These are phyloP conservation scores for Stegodyphus dumicola DNA, from an alignment of 1,140 invertebrate species.

Conservation along the genomic window DNA sequence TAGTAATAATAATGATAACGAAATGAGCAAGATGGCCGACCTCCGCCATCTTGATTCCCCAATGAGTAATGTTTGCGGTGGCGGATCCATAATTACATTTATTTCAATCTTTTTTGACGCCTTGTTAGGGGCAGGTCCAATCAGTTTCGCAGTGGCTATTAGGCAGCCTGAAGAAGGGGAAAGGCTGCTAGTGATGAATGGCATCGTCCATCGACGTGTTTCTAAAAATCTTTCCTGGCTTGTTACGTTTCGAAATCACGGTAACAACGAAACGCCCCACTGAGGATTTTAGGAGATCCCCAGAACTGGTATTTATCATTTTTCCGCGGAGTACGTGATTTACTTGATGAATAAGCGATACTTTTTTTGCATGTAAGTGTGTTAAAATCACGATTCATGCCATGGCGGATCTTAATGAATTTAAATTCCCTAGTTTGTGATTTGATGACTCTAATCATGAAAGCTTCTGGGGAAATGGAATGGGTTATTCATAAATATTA, in stretches of 20 bases:
- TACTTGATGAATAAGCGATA: conserved; percentile 33
- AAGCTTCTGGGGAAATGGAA: conserved; percentile 1
- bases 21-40: conserved; percentile 24
- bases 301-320: conserved; percentile 58
- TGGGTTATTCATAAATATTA: conserved; percentile 27
- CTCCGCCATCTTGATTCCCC: conserved; percentile 53
- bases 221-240: conserved; percentile 52
- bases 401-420: conserved; percentile 37
- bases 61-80: conserved; percentile 58
- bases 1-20: conserved; percentile 39
- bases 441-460: conserved; percentile 53
- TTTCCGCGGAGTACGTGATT: conserved; percentile 53
- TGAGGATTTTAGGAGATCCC: conserved; percentile 53
- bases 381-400: conserved; percentile 46
- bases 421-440: conserved; percentile 50
- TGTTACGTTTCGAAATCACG: conserved; percentile 58
- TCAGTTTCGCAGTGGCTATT: conserved; percentile 53
- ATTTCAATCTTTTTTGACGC: conserved; percentile 61
- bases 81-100: conserved; percentile 61
- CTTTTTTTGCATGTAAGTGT: conserved; percentile 18
- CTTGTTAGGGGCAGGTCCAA: conserved; percentile 59
- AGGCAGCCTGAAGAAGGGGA: conserved; percentile 13
- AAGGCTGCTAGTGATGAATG: conserved; percentile 55
- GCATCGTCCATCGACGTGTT: conserved; percentile 34
- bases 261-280: conserved; percentile 45